A percentile compares a stretch with the other conserved stretches of the same genome.
Conservation (phyloP, 2,113 vertebrate species). For the Phalacrocorax pelagicus region DNA sequence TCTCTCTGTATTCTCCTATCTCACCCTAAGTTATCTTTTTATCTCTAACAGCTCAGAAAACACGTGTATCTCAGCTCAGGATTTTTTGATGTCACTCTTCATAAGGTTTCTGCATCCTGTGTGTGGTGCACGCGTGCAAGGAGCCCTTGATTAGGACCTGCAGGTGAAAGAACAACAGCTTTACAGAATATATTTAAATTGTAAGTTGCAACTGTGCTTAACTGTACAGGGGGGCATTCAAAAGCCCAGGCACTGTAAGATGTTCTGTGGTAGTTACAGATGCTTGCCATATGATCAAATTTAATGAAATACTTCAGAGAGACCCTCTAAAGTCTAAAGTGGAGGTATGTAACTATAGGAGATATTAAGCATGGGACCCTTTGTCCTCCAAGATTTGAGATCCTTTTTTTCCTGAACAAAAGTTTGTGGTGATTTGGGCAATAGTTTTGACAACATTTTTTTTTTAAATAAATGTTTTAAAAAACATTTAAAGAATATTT, state of each 20-base stretch:
- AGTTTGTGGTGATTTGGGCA: background rate
- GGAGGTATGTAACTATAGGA: background rate
- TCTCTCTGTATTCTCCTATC: background rate
- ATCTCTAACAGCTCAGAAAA: background rate
- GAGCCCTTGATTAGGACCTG: background rate
- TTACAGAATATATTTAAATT: background rate
- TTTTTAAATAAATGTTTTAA: background rate
- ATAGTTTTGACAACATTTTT: background rate
- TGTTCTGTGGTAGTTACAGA: background rate
- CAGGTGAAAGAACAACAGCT: background rate
- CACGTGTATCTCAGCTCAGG: background rate
- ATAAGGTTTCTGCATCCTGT: background rate
- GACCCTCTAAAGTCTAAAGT: background rate
- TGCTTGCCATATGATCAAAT: background rate
- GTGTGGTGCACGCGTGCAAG: background rate
- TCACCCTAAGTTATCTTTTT: background rate
- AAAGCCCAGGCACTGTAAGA: background rate
- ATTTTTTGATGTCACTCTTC: background rate
- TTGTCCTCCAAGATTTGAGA: background rate
- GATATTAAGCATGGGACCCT: accelerated
- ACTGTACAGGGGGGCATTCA: accelerated
- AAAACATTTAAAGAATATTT: background rate
- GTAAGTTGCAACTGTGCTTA: background rate
- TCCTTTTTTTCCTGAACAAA: background rate
- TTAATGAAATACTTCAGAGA: background rate